Conservation (phyloP, 2,797 vertebrate genomes). For the Alcedo quadribrachys region DNA sequence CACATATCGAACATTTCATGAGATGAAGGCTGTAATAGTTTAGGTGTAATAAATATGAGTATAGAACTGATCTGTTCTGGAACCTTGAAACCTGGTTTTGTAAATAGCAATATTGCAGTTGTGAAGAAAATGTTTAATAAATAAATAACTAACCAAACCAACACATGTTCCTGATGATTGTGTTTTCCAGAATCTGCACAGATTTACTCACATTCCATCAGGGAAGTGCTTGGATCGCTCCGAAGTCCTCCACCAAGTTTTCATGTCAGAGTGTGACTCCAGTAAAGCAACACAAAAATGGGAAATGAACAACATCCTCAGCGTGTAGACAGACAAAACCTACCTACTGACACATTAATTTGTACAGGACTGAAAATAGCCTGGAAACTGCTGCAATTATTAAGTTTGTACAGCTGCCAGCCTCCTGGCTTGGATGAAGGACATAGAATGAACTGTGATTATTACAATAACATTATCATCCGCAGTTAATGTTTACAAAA, state of each 20-base stretch:
- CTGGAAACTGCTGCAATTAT: constrained; percentile 83
- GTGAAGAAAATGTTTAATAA: background rate
- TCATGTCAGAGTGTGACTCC: constrained; percentile 91
- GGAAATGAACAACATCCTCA: constrained; percentile 98
- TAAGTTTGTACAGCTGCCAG: constrained; percentile 76
- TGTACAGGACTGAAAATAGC: constrained; percentile 76
- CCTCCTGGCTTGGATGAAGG: constrained; percentile 77
- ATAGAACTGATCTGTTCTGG: background rate
- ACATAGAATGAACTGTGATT: constrained; percentile 78
- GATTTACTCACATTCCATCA: constrained; percentile 89
- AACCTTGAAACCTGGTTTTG: background rate
- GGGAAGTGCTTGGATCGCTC: constrained; percentile 91
- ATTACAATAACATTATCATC: constrained; percentile 80
- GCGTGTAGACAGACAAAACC: constrained; percentile 82
- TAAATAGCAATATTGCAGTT: background rate
- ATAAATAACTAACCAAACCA: background rate
- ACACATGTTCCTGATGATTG: background rate
- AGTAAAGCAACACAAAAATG: constrained; percentile 92
- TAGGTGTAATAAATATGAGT: background rate
- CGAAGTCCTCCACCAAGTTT: constrained; percentile 93
- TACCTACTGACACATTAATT: constrained; percentile 73
- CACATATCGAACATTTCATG: background rate
- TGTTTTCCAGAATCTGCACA: constrained; percentile 87
- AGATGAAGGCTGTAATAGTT: background rate
- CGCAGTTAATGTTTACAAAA: constrained; percentile 88